Base-by-base conservation (phyloP, 2,888 invertebrate genomes). In the Drosophila anomalipes region DNA sequence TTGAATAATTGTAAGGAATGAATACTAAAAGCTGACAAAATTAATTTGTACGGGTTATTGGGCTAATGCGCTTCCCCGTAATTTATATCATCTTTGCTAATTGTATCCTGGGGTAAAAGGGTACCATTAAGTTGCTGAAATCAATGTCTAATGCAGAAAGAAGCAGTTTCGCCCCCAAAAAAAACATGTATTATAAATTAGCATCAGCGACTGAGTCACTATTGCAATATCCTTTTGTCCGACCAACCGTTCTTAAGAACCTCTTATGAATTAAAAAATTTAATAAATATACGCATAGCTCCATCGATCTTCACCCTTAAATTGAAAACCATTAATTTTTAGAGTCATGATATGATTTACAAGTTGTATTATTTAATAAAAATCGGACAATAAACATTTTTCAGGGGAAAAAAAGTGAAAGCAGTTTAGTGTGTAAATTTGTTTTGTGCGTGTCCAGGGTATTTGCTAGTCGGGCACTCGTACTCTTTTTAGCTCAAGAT, bases 1-100 rank as follows among this genome's bases (percentile, higher is more conserved):
- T 83, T 79, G n/a, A 76, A 56, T 83, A 70, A 83, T 86, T 79
- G 66, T 81, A 70, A 56, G 49, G 44, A 76, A 79, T 76, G 54
- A 78, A 72, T 44, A 47, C 51, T 12, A 35, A 59, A n/a, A 39
- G 71, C 54, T 60, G 32, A 52, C 26, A 39, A 51, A 70, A 70
- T 70, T 65, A 80, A 82, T 80, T 74, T 66, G 52, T 26, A 64
- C 14, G 16, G 19, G 41, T 74, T 68, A 63, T 60, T 69, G 58
- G 58, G 35, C 4, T 70, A 58, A 56, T 41, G 37, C 56, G 54
- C 12, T 33, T 51, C 12, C 16, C 16, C 57, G 6, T 51, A 62
- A 74, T 67, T 70, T 67, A 66, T 58, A n/a, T n/a, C 19, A 33
- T 26, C 30, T 52, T 10, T 9, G 68, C 52, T 53, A 61, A 64